phyloP scores from a whole-genome alignment of 2,888 invertebrate genomes.

The Tetranychus piercei region DNA sequence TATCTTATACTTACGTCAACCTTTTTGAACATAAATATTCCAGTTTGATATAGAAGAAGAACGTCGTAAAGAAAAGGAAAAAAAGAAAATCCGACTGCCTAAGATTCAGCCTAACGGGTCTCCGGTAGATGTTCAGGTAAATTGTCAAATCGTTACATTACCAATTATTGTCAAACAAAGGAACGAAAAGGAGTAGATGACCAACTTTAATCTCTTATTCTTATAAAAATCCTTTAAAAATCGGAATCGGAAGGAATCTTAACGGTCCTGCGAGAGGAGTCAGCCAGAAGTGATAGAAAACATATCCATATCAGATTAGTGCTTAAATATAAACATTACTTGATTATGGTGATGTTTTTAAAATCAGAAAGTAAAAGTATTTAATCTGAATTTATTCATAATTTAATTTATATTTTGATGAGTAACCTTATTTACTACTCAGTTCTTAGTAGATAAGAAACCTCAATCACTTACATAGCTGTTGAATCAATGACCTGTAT shows the following conservation, averaged over 20 bases:
- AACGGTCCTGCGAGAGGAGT: neutral
- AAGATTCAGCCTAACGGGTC: constrained; percentile 13
- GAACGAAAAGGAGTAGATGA: neutral
- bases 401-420: too few species aligned
- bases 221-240: neutral
- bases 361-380: too few species aligned
- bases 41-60: constrained; percentile 36
- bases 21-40: constrained; percentile 6
- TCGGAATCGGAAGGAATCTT: neutral
- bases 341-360: too few species aligned
- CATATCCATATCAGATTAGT: too few species aligned
- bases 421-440: neutral
- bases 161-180: neutral
- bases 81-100: constrained; percentile 24
- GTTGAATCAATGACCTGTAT: neutral
- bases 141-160: neutral
- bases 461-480: neutral
- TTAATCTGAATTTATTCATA: too few species aligned
- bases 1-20: neutral
- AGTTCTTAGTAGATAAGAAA: neutral
- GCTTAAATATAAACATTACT: too few species aligned
- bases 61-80: constrained; percentile 25
- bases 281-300: neutral
- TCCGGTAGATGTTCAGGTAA: constrained; percentile 19
- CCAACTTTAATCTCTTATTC: neutral